Evolutionary conservation across 30 jellyfish, hydroid and myxozoan genomes (phyloP).

Genomic region (Turritopsis dohrnii): DNA sequence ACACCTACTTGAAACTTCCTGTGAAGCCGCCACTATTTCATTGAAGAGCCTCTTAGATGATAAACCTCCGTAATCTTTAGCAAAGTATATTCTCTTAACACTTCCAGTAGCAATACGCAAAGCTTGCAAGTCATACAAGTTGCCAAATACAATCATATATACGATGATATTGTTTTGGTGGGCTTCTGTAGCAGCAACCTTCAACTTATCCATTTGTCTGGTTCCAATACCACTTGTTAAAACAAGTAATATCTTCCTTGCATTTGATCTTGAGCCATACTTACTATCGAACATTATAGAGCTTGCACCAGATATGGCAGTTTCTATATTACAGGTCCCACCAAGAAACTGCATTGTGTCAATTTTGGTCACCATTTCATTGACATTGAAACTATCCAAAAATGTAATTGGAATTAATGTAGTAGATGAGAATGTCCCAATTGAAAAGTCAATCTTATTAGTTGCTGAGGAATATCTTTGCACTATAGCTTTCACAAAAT

Average conservation of each 20-base stretch:
- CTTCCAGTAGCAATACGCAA: slow-evolving; percentile 57
- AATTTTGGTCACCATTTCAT: background rate
- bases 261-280: slow-evolving; percentile 47
- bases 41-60: background rate
- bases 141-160: slow-evolving; percentile 45
- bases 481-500: background rate
- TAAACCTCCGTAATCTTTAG: background rate
- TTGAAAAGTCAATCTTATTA: background rate
- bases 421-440: background rate
- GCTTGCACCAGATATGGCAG: slow-evolving; percentile 42
- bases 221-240: slow-evolving; percentile 54
- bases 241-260: slow-evolving; percentile 47
- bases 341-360: slow-evolving; percentile 34
- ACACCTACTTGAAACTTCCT: background rate
- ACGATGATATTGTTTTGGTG: slow-evolving; percentile 32
- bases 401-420: slow-evolving; percentile 11
- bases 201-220: slow-evolving; percentile 6
- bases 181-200: background rate
- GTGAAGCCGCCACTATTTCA: background rate
- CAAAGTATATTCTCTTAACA: slow-evolving; percentile 30
- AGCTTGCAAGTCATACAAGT: slow-evolving; percentile 26
- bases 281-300: slow-evolving; percentile 29
- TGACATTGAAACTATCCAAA: background rate
- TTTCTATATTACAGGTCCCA: slow-evolving; percentile 49
- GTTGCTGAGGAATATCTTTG: slow-evolving; percentile 1